Evolutionary conservation across 2,888 invertebrate genomes (phyloP).

Genomic region (Pomacea canaliculata): DNA sequence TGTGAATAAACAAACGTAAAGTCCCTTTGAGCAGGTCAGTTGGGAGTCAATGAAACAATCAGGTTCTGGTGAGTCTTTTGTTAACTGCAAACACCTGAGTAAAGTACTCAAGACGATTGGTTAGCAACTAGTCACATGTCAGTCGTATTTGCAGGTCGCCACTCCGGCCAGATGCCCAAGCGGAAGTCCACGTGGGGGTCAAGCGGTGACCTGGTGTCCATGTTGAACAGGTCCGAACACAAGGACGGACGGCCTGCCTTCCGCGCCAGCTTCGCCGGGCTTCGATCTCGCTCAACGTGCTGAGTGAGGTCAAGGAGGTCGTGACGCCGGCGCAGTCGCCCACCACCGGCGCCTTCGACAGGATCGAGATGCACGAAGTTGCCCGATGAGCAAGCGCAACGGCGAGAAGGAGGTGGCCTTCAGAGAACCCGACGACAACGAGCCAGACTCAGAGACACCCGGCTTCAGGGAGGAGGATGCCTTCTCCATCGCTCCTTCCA

Average conservation of each 20-base stretch:
- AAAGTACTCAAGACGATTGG: no score
- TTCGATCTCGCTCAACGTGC: constrained; percentile 18
- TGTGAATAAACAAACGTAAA: no score
- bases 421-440: constrained; percentile 6
- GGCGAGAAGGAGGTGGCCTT: background rate
- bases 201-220: constrained; percentile 2
- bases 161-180: constrained; percentile 2
- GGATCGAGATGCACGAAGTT: constrained; percentile 19
- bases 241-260: constrained; percentile 4
- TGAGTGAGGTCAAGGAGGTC: constrained; percentile 28
- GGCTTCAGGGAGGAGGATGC: constrained; percentile 12
- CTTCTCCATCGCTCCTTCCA: constrained; percentile 5
- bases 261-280: constrained; percentile 19
- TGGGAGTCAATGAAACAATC: no score
- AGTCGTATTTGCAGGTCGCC: background rate
- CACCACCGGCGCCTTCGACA: constrained; percentile 2
- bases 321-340: constrained; percentile 21
- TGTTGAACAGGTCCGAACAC: background rate
- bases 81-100: no score
- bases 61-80: no score
- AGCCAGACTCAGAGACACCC: constrained; percentile 9
- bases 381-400: background rate
- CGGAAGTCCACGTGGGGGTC: constrained; percentile 21
- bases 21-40: no score
- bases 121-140: no score